These are phyloP conservation scores for Ptychodera flava DNA, from an alignment of 35 echinoderm and acorn worm species.

Conservation along the genomic window DNA sequence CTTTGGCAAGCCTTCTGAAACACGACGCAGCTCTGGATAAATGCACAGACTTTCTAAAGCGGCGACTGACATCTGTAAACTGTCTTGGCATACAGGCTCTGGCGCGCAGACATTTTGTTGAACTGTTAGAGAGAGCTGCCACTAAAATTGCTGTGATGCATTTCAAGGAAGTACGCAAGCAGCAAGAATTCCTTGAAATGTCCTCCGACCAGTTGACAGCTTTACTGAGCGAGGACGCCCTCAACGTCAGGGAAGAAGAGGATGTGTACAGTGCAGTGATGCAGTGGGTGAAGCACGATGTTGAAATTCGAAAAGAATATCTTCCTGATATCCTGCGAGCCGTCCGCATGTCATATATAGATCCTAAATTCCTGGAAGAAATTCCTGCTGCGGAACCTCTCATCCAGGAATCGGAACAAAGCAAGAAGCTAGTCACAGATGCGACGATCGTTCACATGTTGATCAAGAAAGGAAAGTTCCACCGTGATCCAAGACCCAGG, in stretches of 20 bases:
- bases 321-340: slow-evolving; percentile 47
- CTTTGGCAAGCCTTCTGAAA: slow-evolving; percentile 61
- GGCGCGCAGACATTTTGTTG: slow-evolving; percentile 66
- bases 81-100: slow-evolving; percentile 72
- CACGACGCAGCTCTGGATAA: slow-evolving; percentile 83
- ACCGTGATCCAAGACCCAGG: slow-evolving; percentile 50
- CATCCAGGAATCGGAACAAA: slow-evolving; percentile 51
- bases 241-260: slow-evolving; percentile 73
- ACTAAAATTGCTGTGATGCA: slow-evolving; percentile 89
- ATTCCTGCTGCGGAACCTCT: slow-evolving; percentile 43
- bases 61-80: slow-evolving; percentile 66
- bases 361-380: slow-evolving; percentile 51
- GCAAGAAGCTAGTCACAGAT: slow-evolving; percentile 60
- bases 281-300: slow-evolving; percentile 80
- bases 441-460: slow-evolving; percentile 62
- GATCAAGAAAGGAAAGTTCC: slow-evolving; percentile 73
- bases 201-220: slow-evolving; percentile 60
- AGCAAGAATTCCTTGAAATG: slow-evolving; percentile 62
- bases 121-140: slow-evolving; percentile 70
- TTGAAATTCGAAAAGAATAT: slow-evolving; percentile 35
- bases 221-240: slow-evolving; percentile 84
- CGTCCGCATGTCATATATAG: slow-evolving; percentile 66
- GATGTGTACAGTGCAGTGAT: slow-evolving; percentile 80
- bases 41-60: slow-evolving; percentile 88
- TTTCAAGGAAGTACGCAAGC: slow-evolving; percentile 80